Evolutionary conservation across 2,113 vertebrate species (phyloP).

Genomic region (Micronisus gabar): DNA sequence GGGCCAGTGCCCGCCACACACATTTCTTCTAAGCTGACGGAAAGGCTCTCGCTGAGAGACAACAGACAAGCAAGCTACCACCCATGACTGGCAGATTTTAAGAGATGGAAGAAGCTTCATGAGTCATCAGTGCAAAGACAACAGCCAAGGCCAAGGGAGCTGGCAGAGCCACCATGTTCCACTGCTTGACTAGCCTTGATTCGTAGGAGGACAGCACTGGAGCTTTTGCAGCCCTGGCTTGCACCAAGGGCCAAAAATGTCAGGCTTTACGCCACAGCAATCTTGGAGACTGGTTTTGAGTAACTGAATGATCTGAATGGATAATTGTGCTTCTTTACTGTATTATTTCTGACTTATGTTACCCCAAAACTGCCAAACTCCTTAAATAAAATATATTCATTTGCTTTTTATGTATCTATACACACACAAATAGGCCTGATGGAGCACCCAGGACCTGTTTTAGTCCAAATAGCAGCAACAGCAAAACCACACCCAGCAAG

Average conservation of each 20-base stretch:
- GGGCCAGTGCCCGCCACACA: neutral
- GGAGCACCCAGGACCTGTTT: neutral
- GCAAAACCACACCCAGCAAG: neutral
- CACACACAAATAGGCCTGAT: neutral
- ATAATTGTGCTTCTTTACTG: neutral
- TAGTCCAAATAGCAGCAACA: neutral
- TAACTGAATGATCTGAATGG: neutral
- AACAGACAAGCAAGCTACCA: neutral
- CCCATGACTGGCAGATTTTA: rapidly evolving
- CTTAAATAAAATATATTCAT: neutral
- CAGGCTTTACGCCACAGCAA: neutral
- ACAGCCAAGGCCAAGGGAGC: neutral
- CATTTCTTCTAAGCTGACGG: neutral
- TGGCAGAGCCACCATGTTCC: neutral
- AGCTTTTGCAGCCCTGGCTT: neutral
- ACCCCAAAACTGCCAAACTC: neutral
- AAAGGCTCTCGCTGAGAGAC: neutral
- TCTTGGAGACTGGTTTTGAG: neutral
- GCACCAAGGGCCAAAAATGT: neutral
- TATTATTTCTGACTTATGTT: neutral
- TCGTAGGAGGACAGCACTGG: neutral
- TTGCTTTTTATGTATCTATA: neutral
- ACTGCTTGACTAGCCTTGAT: neutral
- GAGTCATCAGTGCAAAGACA: neutral
- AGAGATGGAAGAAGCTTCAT: neutral